Evolutionary conservation across 2,113 vertebrate genomes (phyloP).

Genomic region (Lasiurus cinereus): DNA sequence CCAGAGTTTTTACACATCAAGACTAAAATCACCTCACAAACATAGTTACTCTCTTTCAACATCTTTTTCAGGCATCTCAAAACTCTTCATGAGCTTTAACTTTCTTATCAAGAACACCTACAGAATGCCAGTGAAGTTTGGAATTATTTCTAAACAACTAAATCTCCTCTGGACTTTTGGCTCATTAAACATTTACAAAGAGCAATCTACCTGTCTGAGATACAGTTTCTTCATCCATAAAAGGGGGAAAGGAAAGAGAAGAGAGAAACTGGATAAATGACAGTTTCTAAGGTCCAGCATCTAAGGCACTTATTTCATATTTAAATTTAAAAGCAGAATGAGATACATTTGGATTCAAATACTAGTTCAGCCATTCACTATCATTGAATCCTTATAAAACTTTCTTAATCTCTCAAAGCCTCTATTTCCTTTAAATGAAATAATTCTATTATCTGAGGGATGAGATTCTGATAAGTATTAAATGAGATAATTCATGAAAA

Average conservation of each 20-base stretch:
- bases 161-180: background rate
- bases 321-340: slow-evolving; percentile 1
- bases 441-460: background rate
- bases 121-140: background rate
- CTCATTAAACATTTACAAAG: background rate
- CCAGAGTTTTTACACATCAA: slow-evolving; percentile 14
- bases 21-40: slow-evolving; percentile 18
- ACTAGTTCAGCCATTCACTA: background rate
- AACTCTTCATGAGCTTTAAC: background rate
- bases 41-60: background rate
- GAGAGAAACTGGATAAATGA: background rate
- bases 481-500: slow-evolving; percentile 15
- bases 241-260: background rate
- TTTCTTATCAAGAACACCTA: background rate
- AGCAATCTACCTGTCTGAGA: background rate
- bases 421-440: slow-evolving; percentile 41
- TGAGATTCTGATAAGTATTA: background rate
- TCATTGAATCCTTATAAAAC: background rate
- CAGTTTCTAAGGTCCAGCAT: background rate
- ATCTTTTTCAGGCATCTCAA: background rate
- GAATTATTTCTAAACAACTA: background rate
- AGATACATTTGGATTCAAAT: slow-evolving; percentile 20
- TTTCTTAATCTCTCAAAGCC: background rate
- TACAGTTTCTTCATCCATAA: background rate
- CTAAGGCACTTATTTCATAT: background rate